These are phyloP conservation scores for Ceryle rudis DNA, from an alignment of 2,797 vertebrate species.

Conservation along the genomic window DNA sequence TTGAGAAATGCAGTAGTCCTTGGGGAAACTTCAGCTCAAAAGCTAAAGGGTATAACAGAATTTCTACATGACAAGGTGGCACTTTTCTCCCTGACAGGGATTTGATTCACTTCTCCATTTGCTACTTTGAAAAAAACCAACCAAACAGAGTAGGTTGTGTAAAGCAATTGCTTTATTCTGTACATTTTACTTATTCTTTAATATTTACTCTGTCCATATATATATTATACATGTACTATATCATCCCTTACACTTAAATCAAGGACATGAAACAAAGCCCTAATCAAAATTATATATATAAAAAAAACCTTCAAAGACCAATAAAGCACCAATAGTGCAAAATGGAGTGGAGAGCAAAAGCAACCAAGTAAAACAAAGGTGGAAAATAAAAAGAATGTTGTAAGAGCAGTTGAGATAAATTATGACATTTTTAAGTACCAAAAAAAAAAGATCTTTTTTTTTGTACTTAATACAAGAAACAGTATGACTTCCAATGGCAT, in stretches of 20 bases:
- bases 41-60: neutral
- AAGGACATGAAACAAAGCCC: neutral
- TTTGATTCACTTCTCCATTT: neutral
- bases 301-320: neutral
- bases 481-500: neutral
- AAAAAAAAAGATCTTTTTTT: too few species aligned
- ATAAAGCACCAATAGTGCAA: neutral
- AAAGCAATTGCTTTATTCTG: neutral
- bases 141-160: neutral
- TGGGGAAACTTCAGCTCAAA: neutral
- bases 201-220: neutral
- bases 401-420: constrained; percentile 8
- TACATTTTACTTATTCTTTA: neutral
- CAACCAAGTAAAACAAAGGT: neutral
- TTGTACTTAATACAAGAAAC: constrained; percentile 15
- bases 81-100: neutral
- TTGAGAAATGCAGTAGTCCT: neutral
- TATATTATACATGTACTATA: neutral
- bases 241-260: neutral
- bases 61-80: neutral
- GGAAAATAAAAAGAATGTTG: neutral
- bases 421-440: neutral
- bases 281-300: neutral
- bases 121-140: neutral
- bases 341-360: neutral